These are phyloP conservation scores for Lissonota sp. DNA, from an alignment of 2,888 invertebrate species.

Conservation along the genomic window DNA sequence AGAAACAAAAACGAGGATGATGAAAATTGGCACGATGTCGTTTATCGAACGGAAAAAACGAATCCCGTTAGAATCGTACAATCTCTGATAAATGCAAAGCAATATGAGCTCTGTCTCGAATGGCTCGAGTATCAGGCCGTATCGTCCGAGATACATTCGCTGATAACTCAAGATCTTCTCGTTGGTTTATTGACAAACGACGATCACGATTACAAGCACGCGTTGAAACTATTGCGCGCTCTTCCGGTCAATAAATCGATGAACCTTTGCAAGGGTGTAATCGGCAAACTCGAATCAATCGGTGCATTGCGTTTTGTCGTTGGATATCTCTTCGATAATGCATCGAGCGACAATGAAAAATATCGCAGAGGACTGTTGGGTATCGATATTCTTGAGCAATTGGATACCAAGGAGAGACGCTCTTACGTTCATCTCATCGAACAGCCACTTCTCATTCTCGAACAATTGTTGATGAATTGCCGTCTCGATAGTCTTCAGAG, in stretches of 20 bases:
- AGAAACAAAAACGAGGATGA: constrained; percentile 64
- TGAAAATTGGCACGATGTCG: constrained; percentile 76
- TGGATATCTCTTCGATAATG: constrained; percentile 86
- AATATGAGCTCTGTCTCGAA: constrained; percentile 88
- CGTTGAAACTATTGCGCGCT: constrained; percentile 85
- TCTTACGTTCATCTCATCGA: constrained; percentile 88
- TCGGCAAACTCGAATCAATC: constrained; percentile 87
- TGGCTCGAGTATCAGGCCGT: constrained; percentile 89
- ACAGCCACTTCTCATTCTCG: constrained; percentile 91
- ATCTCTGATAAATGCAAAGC: constrained; percentile 85
- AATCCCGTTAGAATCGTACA: constrained; percentile 86
- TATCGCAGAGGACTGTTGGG: constrained; percentile 88
- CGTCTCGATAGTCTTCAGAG: constrained; percentile 88
- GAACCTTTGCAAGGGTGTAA: constrained; percentile 87
- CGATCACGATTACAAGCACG: constrained; percentile 76
- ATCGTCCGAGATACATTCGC: constrained; percentile 85
- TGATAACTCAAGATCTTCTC: constrained; percentile 85
- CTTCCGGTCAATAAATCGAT: constrained; percentile 87
- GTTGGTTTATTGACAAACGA: constrained; percentile 86
- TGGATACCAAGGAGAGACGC: constrained; percentile 86
- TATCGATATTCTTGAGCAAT: constrained; percentile 88
- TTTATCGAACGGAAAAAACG: constrained; percentile 80
- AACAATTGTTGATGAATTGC: constrained; percentile 94
- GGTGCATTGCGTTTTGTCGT: constrained; percentile 88
- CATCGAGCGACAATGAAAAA: constrained; percentile 83